Evolutionary conservation across 2,888 invertebrate species (phyloP).

Genomic region (Ptilodon capucinus): DNA sequence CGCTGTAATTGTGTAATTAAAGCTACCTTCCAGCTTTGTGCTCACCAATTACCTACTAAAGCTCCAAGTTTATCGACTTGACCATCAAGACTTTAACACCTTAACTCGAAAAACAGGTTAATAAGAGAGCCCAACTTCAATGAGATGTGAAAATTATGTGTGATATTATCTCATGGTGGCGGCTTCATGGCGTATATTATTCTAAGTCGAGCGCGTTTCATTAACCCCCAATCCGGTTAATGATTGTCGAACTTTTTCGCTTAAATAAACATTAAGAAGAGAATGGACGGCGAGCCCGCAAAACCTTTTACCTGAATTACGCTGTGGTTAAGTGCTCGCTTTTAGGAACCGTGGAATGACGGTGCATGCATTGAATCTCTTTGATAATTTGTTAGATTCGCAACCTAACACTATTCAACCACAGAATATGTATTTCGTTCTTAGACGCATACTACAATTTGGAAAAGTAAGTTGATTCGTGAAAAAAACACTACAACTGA

Average conservation of each 20-base stretch:
- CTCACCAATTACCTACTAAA: conserved; percentile 46
- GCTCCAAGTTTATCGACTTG: conserved; percentile 53
- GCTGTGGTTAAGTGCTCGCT: conserved; percentile 66
- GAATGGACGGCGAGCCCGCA: conserved; percentile 59
- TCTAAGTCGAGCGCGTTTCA: conserved; percentile 63
- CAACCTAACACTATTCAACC: not conserved
- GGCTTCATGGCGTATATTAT: conserved; percentile 42
- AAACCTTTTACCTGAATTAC: conserved; percentile 77
- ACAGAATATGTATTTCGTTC: not conserved
- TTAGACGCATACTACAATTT: not conserved
- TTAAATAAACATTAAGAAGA: conserved; percentile 77
- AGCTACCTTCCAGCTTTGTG: conserved; percentile 23
- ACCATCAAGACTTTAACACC: conserved; percentile 60
- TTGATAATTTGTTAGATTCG: conserved; percentile 7
- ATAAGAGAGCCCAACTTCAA: conserved; percentile 55
- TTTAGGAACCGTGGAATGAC: conserved; percentile 52
- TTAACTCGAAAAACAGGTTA: conserved; percentile 64
- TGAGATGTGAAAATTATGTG: conserved; percentile 71
- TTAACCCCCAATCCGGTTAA: conserved; percentile 72
- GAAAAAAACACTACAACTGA: not conserved
- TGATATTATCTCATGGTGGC: conserved; percentile 59
- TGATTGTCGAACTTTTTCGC: conserved; percentile 74
- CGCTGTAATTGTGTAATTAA: conserved; percentile 18
- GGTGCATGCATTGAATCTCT: conserved; percentile 36
- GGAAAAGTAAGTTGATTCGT: too few species aligned